Base-by-base conservation (phyloP, 2,888 invertebrate species). In the Plagodis dolabraria region DNA sequence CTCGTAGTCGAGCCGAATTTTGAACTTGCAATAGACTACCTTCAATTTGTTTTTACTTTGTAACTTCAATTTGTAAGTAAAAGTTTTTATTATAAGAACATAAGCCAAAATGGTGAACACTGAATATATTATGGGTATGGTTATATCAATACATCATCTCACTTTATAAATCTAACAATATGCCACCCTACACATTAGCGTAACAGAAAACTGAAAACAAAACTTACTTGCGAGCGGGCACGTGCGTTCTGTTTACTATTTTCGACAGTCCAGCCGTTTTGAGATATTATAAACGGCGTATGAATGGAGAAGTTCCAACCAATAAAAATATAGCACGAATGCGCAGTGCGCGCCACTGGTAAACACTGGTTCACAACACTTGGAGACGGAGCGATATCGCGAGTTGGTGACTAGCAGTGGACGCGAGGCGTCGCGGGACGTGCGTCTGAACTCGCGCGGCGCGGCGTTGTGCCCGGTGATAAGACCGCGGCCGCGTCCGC, bases 401-500 rank as follows among this genome's bases (percentile, higher is more conserved):
- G 43, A 43, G 43, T 43, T 10, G 77, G 83, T 79, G 71, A 73
- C 83, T 87, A 89, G 86, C 85, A 84, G 78, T 84, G 83, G 43
- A 12, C 74, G 80, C 68, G 76, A 67, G 67, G 77, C 90, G 91
- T 6, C 74, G 80, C 68, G 76, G 67, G 66, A 77, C 90, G 91
- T 86, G 83, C 82, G 85, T 80, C 82, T 84, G 77, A 83, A 79
- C 72, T 74, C 83, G 87, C 91, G 86, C 85, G 85, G 77, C 85
- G 83, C 90, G 89, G 87, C 87, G 83, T 87, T 85, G 82, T 87
- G 88, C 87, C 84, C 81, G 84, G 86, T 89, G 90, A 89, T 89
- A 89, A 89, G 83, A 85, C 86, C 84, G 80, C 85, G 81, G 84
- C 51, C 55, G 85, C 83, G 80, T 82, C 85, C 85, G 86, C 88